Base-by-base conservation (phyloP, 2,888 invertebrate species). In the Pharmacophagus antenor region DNA sequence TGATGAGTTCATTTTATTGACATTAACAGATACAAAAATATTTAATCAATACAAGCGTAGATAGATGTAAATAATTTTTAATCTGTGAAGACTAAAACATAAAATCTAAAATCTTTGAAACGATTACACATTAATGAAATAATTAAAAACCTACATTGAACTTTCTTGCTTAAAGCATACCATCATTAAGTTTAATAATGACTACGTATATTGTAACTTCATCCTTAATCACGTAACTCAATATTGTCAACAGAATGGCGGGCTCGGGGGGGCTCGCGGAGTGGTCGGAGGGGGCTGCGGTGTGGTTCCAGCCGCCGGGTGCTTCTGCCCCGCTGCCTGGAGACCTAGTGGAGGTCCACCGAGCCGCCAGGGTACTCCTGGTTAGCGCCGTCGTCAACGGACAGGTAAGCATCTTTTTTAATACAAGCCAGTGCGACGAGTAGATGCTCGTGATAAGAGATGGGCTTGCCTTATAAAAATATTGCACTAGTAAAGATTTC, bases 281-380 rank as follows among this genome's bases (percentile, higher is more conserved):
- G 81, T 94, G 94, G 94, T 85, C 91, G 72, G 92, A 94, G 92
- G 97, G 97, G 63, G 97, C 97, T 83, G 92, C 97, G 84, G 96
- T 98, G 77, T 98, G 98, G 98, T 98, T 98, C 91, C 97, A 97
- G 88, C 89, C 89, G 63, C 95, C 97, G 49, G 97, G 97, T 46
- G 93, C 97, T 72, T 95, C 96, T 68, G 96, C 97, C 84, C 96
- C 96, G 72, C 93, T 98, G 73, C 97, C 98, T 53, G 98, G 98
- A 61, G 96, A 96, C 87, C 95, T 98, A 65, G 92, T 96, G 73
- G 98, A 98, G 89, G 95, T 95, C 70, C 97, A 97, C 88, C 94
- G 95, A 63, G 96, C 97, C 48, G 97, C 97, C 57, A 95, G 97
- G 83, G 96, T 97, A 59, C 93, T 98, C 72, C 96, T 97, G 49